Evolutionary conservation across 2,797 vertebrate species (phyloP).

Genomic region (Spondyliosoma cantharus): DNA sequence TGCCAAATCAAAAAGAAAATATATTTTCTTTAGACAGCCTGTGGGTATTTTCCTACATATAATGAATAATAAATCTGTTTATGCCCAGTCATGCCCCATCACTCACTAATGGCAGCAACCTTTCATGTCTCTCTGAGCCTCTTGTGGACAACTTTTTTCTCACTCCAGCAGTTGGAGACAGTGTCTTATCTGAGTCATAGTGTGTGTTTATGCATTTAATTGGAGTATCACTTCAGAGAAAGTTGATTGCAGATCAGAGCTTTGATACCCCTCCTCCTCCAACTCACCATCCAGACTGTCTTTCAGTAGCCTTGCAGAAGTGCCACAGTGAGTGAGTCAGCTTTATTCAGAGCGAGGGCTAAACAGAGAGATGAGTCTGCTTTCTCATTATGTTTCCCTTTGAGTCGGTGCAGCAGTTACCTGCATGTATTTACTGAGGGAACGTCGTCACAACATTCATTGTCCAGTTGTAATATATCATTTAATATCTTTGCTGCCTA

Average conservation of each 20-base stretch:
- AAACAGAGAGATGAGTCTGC: constrained; percentile 11
- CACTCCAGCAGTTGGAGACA: background rate
- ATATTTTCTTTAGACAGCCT: constrained; percentile 6
- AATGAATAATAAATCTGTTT: constrained; percentile 5
- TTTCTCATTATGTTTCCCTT: background rate
- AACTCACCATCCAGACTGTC: background rate
- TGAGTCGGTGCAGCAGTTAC: background rate
- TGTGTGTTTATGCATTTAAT: constrained; percentile 24
- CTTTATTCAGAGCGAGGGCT: background rate
- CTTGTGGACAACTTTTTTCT: background rate
- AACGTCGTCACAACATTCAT: background rate
- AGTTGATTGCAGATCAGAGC: constrained; percentile 5
- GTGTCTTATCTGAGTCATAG: constrained; percentile 1
- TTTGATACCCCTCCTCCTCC: background rate
- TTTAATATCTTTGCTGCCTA: background rate
- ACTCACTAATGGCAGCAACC: background rate
- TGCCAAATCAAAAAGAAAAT: constrained; percentile 2
- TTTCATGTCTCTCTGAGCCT: background rate
- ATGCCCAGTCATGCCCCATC: constrained; percentile 7
- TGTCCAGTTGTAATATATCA: constrained; percentile 1
- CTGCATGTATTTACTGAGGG: background rate
- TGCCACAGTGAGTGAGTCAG: constrained; percentile 25
- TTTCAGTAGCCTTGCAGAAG: background rate
- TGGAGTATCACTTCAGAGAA: constrained; percentile 20
- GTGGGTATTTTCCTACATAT: constrained; percentile 27